Evolutionary conservation across 2,113 vertebrate genomes (phyloP).

Genomic region (Nothobranchius kuhntae): DNA sequence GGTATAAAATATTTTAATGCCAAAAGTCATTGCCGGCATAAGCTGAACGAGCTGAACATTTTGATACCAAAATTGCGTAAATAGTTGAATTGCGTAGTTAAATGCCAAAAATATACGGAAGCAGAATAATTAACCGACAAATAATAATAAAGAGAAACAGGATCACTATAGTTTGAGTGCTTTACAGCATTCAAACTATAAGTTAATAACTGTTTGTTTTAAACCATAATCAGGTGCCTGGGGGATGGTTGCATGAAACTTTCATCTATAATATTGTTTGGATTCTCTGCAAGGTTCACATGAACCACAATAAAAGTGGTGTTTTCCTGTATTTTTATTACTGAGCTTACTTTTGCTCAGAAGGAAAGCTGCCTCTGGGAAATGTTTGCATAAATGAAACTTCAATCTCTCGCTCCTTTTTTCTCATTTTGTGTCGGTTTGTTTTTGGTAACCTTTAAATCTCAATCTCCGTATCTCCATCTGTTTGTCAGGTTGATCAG

Average conservation of each 20-base stretch:
- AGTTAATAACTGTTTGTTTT: too few species aligned
- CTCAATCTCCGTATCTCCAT: conserved; percentile 14
- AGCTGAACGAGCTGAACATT: too few species aligned
- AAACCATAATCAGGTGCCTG: too few species aligned
- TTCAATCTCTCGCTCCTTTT: conserved; percentile 8
- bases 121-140: too few species aligned
- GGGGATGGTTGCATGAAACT: background rate
- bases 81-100: too few species aligned
- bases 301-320: background rate
- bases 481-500: conserved; percentile 16
- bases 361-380: conserved; percentile 22
- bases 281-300: conserved; percentile 3
- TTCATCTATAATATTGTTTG: background rate
- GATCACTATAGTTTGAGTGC: too few species aligned
- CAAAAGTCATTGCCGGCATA: too few species aligned
- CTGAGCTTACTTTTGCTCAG: conserved; percentile 3
- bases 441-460: conserved; percentile 23
- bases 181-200: too few species aligned
- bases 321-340: background rate
- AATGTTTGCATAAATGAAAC: conserved; percentile 31
- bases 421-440: conserved; percentile 18
- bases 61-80: too few species aligned
- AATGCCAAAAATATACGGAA: too few species aligned
- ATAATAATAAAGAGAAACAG: too few species aligned
- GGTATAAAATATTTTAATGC: too few species aligned